A percentile compares a stretch with the other conserved stretches of the same genome.
phyloP scores from a whole-genome alignment of 1,140 invertebrate genomes.

The Phortica variegata region DNA sequence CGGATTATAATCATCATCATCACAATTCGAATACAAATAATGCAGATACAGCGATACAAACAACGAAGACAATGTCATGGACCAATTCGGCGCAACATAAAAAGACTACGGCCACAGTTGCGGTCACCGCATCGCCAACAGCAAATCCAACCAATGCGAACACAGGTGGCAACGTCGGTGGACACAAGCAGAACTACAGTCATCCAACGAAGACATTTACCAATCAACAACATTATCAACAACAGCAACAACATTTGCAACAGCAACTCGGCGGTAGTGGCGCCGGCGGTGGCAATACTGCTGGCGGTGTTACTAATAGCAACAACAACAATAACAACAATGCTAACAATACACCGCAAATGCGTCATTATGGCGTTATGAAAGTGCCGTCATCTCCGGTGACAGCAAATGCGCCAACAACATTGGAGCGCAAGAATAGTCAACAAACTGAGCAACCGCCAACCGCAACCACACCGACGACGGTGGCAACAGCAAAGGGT shows the following conservation, averaged over 20 bases:
- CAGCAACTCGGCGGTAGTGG: too few relatives aligned
- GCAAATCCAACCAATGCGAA: neutral
- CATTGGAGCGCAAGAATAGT: constrained; percentile 38
- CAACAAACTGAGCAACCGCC: constrained; percentile 25
- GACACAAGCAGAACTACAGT: constrained; percentile 12
- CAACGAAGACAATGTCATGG: constrained; percentile 52
- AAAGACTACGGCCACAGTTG: constrained; percentile 50
- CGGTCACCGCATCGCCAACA: constrained; percentile 51
- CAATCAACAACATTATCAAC: constrained; percentile 31
- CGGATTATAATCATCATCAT: constrained; percentile 38
- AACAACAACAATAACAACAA: constrained; percentile 20
- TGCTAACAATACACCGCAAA: constrained; percentile 30
- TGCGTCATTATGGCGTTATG: constrained; percentile 49
- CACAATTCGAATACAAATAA: constrained; percentile 33
- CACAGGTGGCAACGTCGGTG: constrained; percentile 4
- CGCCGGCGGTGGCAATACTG: too few relatives aligned
- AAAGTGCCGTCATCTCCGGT: constrained; percentile 50
- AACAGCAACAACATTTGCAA: constrained; percentile 28
- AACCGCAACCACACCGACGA: too few relatives aligned
- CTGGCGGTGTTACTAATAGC: too few relatives aligned
- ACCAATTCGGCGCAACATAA: constrained; percentile 50
- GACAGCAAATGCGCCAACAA: constrained; percentile 28
- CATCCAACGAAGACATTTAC: constrained; percentile 30
- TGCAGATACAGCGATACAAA: constrained; percentile 40
- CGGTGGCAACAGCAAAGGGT: too few relatives aligned